Evolutionary conservation across 2,113 vertebrate species (phyloP).

Genomic region (Catharus bicknelli): DNA sequence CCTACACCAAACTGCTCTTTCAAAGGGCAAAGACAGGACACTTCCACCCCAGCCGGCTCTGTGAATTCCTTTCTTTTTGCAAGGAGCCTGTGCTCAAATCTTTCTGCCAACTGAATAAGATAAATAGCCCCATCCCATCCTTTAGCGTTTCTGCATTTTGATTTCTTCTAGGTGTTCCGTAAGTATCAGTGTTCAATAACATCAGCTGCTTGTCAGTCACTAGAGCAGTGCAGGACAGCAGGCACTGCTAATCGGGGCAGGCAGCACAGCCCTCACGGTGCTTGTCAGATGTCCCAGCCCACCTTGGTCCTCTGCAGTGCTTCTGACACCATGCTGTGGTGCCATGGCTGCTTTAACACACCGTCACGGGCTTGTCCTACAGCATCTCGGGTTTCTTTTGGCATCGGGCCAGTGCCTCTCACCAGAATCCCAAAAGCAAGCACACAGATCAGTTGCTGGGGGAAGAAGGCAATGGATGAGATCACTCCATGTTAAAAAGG

Average conservation of each 20-base stretch:
- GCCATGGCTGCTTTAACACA: neutral
- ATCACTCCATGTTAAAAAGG: fast-evolving
- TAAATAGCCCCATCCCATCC: neutral
- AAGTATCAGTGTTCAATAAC: neutral
- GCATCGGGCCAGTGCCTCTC: neutral
- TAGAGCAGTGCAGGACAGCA: fast-evolving
- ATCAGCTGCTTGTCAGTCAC: neutral
- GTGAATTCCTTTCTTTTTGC: fast-evolving
- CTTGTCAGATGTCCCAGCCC: neutral
- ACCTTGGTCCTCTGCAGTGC: fast-evolving
- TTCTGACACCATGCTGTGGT: fast-evolving
- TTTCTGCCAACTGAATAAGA: neutral
- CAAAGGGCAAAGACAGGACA: neutral
- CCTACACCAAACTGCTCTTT: neutral
- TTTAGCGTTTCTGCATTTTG: neutral
- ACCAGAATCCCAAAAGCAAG: neutral
- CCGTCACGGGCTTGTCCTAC: fast-evolving
- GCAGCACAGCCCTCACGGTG: neutral
- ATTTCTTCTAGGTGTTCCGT: neutral
- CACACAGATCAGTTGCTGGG: neutral
- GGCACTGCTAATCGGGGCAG: neutral
- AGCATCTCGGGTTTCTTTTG: neutral
- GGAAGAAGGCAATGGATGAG: neutral
- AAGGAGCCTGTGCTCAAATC: neutral
- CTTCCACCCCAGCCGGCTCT: fast-evolving